These are phyloP conservation scores for Drosophila peninsularis DNA, from an alignment of 2,888 invertebrate genomes.

Conservation along the genomic window DNA sequence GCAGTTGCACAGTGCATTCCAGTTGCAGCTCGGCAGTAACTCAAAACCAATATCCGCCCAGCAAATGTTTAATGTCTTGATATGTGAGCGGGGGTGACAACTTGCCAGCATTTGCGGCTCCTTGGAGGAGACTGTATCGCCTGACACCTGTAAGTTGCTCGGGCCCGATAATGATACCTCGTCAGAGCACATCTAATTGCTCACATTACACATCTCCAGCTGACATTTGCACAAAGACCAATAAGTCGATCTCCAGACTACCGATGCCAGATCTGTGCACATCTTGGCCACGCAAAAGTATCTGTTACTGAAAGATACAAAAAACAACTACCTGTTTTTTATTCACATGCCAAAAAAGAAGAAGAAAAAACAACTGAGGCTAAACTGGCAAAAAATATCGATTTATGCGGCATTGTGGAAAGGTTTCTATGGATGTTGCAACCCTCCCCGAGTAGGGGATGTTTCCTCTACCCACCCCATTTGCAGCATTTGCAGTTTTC, in stretches of 20 bases:
- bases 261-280: slow-evolving; percentile 54
- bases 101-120: slow-evolving; percentile 11
- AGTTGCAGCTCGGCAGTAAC: slow-evolving; percentile 39
- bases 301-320: slow-evolving; percentile 61
- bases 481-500: slow-evolving; percentile 24
- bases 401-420: slow-evolving; percentile 54
- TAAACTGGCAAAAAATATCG: slow-evolving; percentile 36
- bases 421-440: slow-evolving; percentile 49
- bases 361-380: slow-evolving; percentile 4
- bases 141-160: slow-evolving; percentile 64
- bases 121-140: slow-evolving; percentile 30
- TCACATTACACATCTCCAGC: slow-evolving; percentile 67
- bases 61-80: slow-evolving; percentile 30
- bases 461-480: slow-evolving; percentile 55
- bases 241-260: slow-evolving; percentile 68
- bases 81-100: slow-evolving; percentile 50
- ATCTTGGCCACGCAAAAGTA: slow-evolving; percentile 64
- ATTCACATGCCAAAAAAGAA: slow-evolving; percentile 47
- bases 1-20: slow-evolving; percentile 1
- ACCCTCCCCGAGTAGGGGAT: slow-evolving; percentile 58
- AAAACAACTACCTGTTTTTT: slow-evolving; percentile 73
- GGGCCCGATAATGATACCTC: slow-evolving; percentile 56
- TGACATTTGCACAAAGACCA: slow-evolving; percentile 74
- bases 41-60: slow-evolving; percentile 66
- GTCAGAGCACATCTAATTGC: slow-evolving; percentile 55